Evolutionary conservation across 2,113 vertebrate genomes (phyloP), one percentile per base, ranked within the genome.

Genomic region (Calyptommatus sinebrachiatus): DNA sequence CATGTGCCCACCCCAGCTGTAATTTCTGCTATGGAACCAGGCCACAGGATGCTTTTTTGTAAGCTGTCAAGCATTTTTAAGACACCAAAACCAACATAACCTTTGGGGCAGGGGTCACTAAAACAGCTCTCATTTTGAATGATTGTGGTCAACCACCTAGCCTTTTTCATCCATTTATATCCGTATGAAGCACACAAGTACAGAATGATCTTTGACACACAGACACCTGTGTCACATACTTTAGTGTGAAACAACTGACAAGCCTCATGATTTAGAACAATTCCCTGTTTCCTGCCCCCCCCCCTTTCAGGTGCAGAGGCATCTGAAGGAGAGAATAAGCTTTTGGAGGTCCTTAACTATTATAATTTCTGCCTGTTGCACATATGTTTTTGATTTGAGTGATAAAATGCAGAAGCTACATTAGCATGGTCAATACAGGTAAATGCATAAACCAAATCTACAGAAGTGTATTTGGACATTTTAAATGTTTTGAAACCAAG

Each of bases 151-250:
- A 88, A 29, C 90, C 45, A 0, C 45, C 48, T 78, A 88, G 84
- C 75, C 88, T 88, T 82, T 80, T 91, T 77, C 78, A 77, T 88
- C 46, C 80, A 90, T 91, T 90, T 92, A 3, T n/a, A 70, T 84
- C 48, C 90, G 91, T 87, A 86, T 86, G 92, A 91, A 90, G 89
- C 87, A 86, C 90, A 89, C 84, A 92, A 86, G 73, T 80, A 82
- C 79, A 87, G 83, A 82, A 86, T 46, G 94, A 93, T 92, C 95
- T 95, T 93, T 95, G 94, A 94, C 94, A 90, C 89, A 69, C 81
- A 91, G 87, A 91, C 95, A 95, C 93, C 93, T 95, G 93, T 88
- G 86, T 80, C 81, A 79, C 92, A 95, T 94, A 94, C 85, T 93
- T 94, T 93, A 86, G 88, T 93, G 91, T 91, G 84, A 94, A 94